phyloP scores from a whole-genome alignment of 2,797 vertebrate genomes.

The Scleropages formosus region DNA sequence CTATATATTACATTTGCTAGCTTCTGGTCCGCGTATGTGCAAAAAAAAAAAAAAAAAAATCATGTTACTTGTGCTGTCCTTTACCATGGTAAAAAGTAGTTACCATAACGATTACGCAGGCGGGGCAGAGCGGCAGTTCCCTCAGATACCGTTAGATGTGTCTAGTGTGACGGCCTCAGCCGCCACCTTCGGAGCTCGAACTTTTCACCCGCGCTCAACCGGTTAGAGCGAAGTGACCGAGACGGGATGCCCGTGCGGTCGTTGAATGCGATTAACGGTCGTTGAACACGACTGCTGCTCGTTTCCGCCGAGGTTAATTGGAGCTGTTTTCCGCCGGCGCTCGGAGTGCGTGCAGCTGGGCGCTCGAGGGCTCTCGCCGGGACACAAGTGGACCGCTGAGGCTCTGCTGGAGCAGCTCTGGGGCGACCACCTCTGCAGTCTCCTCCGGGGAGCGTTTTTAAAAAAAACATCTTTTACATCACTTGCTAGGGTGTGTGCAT shows the following conservation, averaged over 20 bases:
- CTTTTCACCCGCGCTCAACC: background rate
- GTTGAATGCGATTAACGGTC: slow-evolving; percentile 6
- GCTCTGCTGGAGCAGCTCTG: background rate
- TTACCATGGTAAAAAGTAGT: background rate
- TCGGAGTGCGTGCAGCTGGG: slow-evolving; percentile 8
- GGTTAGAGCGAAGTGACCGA: background rate
- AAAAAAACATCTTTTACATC: no score
- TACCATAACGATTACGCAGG: background rate
- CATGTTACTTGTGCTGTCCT: no score
- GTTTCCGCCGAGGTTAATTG: slow-evolving; percentile 25
- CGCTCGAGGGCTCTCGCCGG: background rate
- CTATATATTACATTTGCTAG: no score
- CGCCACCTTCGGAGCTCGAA: background rate
- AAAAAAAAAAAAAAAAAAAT: no score
- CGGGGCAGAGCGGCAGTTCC: no score
- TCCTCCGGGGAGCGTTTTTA: no score
- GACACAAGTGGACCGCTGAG: background rate
- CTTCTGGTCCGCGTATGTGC: no score
- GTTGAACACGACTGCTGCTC: slow-evolving; percentile 16
- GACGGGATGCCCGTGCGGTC: background rate
- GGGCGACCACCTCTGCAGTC: background rate
- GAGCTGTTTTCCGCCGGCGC: slow-evolving; percentile 13
- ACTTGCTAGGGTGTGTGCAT: no score
- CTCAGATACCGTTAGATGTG: no score
- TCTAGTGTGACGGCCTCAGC: background rate